A percentile compares a stretch with the other conserved stretches of the same genome.
phyloP scores from a whole-genome alignment of 2,797 vertebrate genomes.

The Thaleichthys pacificus region DNA sequence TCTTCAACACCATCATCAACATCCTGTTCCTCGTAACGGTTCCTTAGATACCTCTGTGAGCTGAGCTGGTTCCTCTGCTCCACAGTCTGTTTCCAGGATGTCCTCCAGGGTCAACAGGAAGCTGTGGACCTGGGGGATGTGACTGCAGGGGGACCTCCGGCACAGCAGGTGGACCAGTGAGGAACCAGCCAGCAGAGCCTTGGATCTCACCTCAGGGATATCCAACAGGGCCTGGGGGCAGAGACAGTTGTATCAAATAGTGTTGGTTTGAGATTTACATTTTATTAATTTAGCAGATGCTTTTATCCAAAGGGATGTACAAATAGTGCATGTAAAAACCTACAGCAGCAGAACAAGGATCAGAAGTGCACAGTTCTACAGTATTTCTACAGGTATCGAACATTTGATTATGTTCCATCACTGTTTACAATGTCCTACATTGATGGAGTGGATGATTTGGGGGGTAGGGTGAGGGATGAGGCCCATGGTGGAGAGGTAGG shows the following conservation, averaged over 20 bases:
- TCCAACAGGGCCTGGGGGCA: constrained; percentile 75
- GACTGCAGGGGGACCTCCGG: constrained; percentile 63
- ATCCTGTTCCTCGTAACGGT: not conserved
- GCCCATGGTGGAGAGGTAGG: constrained; percentile 77
- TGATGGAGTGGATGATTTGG: constrained; percentile 74
- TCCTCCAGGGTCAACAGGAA: constrained; percentile 72
- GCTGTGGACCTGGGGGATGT: constrained; percentile 69
- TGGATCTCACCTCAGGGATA: constrained; percentile 59
- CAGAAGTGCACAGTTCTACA: not conserved
- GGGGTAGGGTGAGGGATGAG: constrained; percentile 77
- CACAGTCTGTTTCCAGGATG: constrained; percentile 66
- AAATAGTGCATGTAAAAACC: too few species aligned
- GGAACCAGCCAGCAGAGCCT: constrained; percentile 75
- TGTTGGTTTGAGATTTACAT: not conserved
- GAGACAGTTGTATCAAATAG: not conserved
- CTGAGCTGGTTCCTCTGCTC: constrained; percentile 36
- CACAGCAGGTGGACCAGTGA: constrained; percentile 80
- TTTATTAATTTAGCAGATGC: not conserved
- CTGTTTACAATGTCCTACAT: constrained; percentile 66
- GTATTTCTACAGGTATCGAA: too few species aligned
- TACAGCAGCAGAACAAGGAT: too few species aligned
- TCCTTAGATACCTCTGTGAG: constrained; percentile 53
- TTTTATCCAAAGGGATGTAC: too few species aligned
- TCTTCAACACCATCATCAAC: not conserved
- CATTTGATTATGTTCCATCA: not conserved